phyloP scores from a whole-genome alignment of 2,797 vertebrate species.

The Phataginus tetradactyla region DNA sequence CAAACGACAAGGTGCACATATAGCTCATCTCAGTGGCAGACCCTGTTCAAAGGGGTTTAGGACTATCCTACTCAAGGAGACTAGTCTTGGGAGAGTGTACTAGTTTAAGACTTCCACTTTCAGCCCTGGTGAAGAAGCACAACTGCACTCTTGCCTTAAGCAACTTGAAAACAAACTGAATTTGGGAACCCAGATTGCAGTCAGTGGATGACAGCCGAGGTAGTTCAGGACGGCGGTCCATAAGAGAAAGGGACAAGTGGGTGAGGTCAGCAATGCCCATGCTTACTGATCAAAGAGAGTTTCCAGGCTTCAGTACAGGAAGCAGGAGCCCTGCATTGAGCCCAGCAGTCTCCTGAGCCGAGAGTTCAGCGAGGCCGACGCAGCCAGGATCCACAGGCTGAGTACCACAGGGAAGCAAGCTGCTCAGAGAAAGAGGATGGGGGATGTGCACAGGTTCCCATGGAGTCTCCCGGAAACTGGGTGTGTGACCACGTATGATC shows the following conservation, averaged over 20 bases:
- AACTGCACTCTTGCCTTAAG: not conserved
- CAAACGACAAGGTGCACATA: not conserved
- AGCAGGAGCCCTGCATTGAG: too few relatives aligned
- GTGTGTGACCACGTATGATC: not conserved
- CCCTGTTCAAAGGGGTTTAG: not conserved
- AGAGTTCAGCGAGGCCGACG: not conserved
- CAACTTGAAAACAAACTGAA: not conserved
- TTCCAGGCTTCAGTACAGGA: too few relatives aligned
- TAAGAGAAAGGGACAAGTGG: too few relatives aligned
- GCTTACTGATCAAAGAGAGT: too few relatives aligned
- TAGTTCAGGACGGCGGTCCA: rapidly evolving
- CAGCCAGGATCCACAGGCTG: not conserved
- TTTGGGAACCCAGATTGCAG: too few relatives aligned
- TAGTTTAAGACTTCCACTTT: not conserved
- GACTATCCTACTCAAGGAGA: not conserved
- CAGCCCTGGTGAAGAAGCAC: not conserved
- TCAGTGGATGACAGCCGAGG: not conserved
- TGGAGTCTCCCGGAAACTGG: too few relatives aligned
- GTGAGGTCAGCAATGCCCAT: not conserved
- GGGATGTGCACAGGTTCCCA: not conserved
- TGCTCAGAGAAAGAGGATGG: too few relatives aligned
- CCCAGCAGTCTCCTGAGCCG: not conserved
- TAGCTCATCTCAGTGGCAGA: not conserved
- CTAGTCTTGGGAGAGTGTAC: not conserved
- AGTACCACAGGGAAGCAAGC: not conserved